Percentiles rank a stretch among this genome's conserved stretches.
Evolutionary conservation across 1,140 invertebrate species (phyloP).

Genomic region (Bombus difficillimus): DNA sequence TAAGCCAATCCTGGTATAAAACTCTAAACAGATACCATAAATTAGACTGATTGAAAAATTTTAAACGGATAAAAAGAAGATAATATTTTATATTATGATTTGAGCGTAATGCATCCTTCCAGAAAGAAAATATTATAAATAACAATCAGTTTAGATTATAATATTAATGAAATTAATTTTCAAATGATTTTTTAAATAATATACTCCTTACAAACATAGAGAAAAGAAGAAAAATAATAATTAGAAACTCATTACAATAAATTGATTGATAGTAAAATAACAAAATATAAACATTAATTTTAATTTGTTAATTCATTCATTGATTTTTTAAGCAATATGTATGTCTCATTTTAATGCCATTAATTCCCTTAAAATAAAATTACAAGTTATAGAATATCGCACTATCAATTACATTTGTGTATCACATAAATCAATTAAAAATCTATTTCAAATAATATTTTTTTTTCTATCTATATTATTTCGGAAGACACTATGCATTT

Average conservation of each 20-base stretch:
- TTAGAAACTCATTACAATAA: background rate
- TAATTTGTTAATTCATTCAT: background rate
- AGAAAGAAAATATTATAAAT: too few species aligned
- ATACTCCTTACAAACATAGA: background rate
- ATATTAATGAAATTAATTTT: background rate
- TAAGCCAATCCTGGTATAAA: conserved; percentile 38
- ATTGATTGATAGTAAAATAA: background rate
- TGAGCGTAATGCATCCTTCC: background rate
- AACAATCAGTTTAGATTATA: background rate
- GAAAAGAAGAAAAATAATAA: background rate
- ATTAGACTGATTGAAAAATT: conserved; percentile 17
- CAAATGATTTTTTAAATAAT: background rate
- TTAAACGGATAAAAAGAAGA: background rate
- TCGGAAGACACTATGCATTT: background rate
- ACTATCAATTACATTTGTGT: background rate
- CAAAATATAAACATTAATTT: background rate
- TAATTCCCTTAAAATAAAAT: background rate
- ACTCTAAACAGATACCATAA: conserved; percentile 26
- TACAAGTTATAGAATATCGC: background rate
- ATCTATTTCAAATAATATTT: background rate
- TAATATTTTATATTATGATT: background rate
- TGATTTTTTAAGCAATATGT: background rate
- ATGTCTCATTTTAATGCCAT: background rate
- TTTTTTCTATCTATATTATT: background rate
- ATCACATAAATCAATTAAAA: background rate